Conservation (phyloP, 2,888 invertebrate genomes). For the Trichogramma evanescens region DNA sequence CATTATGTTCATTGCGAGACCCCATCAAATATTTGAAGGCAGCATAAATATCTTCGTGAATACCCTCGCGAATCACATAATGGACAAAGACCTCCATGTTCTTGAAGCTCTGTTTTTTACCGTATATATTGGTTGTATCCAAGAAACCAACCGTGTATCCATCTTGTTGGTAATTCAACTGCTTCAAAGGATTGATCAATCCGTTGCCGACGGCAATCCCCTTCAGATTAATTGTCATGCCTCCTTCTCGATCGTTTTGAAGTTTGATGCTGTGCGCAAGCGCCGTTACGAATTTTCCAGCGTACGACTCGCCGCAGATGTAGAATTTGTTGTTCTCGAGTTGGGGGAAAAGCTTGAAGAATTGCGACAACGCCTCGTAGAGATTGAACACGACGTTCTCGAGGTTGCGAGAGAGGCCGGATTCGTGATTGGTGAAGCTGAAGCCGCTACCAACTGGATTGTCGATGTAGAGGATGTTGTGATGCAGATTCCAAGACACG, state of each 20-base stretch:
- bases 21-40: constrained; percentile 69
- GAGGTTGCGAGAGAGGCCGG: constrained; percentile 73
- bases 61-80: too few relatives aligned
- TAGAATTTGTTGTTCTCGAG: constrained; percentile 67
- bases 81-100: too few relatives aligned
- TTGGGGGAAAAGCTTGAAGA: constrained; percentile 74
- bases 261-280: constrained; percentile 65
- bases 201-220: constrained; percentile 72
- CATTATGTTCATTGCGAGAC: constrained; percentile 69
- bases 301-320: constrained; percentile 79
- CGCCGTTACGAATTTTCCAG: constrained; percentile 73
- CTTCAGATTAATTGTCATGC: constrained; percentile 62
- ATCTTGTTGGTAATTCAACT: constrained; percentile 67
- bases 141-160: constrained; percentile 70
- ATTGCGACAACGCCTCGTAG: constrained; percentile 69
- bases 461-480: constrained; percentile 77
- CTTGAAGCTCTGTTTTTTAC: too few relatives aligned
- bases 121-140: constrained; percentile 47
- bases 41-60: constrained; percentile 29
- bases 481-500: constrained; percentile 56
- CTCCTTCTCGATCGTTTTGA: constrained; percentile 52
- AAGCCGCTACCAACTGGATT: constrained; percentile 90
- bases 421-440: constrained; percentile 72
- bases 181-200: constrained; percentile 65
- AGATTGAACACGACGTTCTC: constrained; percentile 73